phyloP scores from a whole-genome alignment of 2,113 vertebrate genomes.

The Hemichromis elongatus region DNA sequence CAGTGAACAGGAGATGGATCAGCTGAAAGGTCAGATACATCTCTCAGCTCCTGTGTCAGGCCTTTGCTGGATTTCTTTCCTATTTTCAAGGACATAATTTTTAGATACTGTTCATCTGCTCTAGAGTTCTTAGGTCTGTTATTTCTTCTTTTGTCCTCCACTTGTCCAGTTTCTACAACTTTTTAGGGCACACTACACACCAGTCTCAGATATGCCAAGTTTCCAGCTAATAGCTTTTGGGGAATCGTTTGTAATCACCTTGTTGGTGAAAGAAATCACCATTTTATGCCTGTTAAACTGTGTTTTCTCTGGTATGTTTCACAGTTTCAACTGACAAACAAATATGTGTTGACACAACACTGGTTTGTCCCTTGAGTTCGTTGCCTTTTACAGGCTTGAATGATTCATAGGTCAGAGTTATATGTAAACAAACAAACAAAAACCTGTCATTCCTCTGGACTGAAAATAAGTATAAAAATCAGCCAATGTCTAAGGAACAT shows the following conservation, averaged over 20 bases:
- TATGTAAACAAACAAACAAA: not conserved
- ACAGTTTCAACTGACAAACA: not conserved
- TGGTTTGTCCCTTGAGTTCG: not conserved
- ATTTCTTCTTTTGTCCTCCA: not conserved
- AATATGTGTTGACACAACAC: not conserved
- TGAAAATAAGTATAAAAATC: not conserved
- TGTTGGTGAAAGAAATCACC: not conserved
- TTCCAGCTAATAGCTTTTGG: not conserved
- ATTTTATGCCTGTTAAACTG: not conserved
- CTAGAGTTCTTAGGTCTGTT: not conserved
- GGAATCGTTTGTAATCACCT: not conserved
- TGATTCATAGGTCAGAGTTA: not conserved
- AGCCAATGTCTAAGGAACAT: too few relatives aligned
- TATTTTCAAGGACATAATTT: not conserved
- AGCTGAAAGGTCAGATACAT: not conserved
- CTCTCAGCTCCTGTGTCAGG: not conserved
- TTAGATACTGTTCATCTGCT: not conserved
- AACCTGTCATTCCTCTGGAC: not conserved
- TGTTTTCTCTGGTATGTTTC: not conserved
- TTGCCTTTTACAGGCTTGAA: not conserved
- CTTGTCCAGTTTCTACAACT: not conserved
- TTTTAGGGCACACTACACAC: not conserved
- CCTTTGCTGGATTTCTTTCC: not conserved
- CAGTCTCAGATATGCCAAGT: not conserved
- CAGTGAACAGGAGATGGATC: not conserved